Base-by-base conservation (phyloP, 2,888 invertebrate species). In the Homarus gammarus region DNA sequence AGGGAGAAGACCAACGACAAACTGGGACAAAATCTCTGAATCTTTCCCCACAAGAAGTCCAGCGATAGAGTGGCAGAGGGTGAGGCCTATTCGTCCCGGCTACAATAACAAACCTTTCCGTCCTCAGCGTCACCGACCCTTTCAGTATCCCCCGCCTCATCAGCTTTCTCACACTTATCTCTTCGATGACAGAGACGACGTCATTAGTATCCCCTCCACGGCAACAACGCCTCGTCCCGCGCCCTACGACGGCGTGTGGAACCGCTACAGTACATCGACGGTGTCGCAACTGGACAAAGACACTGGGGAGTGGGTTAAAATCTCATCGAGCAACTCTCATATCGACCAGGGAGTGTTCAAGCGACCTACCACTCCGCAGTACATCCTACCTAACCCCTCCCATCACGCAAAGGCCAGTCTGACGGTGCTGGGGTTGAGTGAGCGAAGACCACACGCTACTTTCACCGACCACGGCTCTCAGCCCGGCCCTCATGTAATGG, bases 351-450 rank as follows among this genome's bases (percentile, higher is more conserved):
- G 49, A 31, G 38, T 70, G 31, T 40, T 68, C n/a, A 10, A 38
- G 10, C 10, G 18, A 5, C 77, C 70, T 10, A 6, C 56, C 31
- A 27, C 6, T 38, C 10, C 51, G 38, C 18, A 38, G 12, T 15
- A 31, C 44, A 38, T 75, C 56, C 70, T 49, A 33, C 22, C 27
- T 2, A 36, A 44, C 10, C n/a, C 82, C 31, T 31, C 82, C 22
- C 75, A 91, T 15, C 87, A 87, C n/a, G 64, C 87, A 18, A 64
- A 79, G 27, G 89, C 84, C 12, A 84, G 87, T 38, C 85, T 91
- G 38, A 90, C 91, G n/a, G 91, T 91, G 8, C 79, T 91, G 6
- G 91, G 91, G 1, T 64, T 90, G 27, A 78, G 81, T 2, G 91
- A 91, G 3, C 38, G 36, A n/a, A 56, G 64, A 1, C 56, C 91